A percentile compares a stretch with the other conserved stretches of the same genome.
Evolutionary conservation across 2,888 invertebrate genomes (phyloP).

Genomic region (Torymus auratus): DNA sequence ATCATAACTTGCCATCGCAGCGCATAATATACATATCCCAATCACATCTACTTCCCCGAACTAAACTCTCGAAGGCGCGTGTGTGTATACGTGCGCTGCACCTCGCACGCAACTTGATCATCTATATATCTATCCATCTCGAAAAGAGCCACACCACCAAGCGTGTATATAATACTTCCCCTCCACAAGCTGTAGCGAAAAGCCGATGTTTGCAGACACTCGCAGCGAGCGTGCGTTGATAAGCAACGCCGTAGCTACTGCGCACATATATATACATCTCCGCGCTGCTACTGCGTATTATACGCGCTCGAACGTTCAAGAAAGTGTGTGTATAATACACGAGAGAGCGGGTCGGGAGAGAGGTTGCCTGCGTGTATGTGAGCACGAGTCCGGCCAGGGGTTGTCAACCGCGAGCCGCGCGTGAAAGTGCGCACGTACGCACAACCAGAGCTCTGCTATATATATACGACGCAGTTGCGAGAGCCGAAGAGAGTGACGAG

Average conservation of each 20-base stretch:
- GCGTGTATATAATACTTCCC: too few species aligned
- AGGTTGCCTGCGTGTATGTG: neutral
- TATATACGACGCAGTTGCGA: too few species aligned
- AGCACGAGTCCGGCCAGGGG: slow-evolving; percentile 62
- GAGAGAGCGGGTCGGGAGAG: neutral
- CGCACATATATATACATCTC: neutral
- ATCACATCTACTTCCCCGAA: too few species aligned
- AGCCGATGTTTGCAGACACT: slow-evolving; percentile 29
- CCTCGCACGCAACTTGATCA: too few species aligned
- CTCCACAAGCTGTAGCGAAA: neutral
- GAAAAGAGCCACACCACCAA: too few species aligned
- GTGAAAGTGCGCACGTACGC: slow-evolving; percentile 71
- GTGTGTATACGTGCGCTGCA: too few species aligned
- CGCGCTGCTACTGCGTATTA: neutral
- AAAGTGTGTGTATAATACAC: neutral
- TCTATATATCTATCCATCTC: too few species aligned
- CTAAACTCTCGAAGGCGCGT: too few species aligned
- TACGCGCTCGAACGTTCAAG: slow-evolving; percentile 9
- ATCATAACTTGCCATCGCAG: too few species aligned
- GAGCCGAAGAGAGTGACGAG: too few species aligned
- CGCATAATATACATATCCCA: too few species aligned
- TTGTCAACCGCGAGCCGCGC: slow-evolving; percentile 69
- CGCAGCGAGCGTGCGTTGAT: neutral
- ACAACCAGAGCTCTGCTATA: slow-evolving; percentile 46
- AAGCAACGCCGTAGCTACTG: slow-evolving; percentile 10